Evolutionary conservation across 1,140 invertebrate species (phyloP).

Genomic region (Metopolophium dirhodum): DNA sequence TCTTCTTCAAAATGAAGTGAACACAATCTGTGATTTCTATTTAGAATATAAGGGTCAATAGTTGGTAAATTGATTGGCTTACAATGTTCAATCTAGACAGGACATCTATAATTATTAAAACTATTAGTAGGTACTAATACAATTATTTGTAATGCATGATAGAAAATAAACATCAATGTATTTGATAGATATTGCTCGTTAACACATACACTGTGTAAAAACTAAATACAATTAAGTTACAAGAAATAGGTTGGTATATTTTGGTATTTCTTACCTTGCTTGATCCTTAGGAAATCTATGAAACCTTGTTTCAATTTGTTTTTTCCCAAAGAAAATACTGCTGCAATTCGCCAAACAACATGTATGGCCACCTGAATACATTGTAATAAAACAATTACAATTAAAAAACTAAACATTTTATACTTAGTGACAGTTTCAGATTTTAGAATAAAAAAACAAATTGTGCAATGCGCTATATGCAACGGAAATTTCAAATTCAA

Average conservation of each 20-base stretch:
- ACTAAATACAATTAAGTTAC: not conserved
- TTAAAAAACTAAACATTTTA: no score
- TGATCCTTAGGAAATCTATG: not conserved
- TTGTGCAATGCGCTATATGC: no score
- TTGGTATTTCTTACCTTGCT: not conserved
- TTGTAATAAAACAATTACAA: no score
- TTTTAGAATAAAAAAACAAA: no score
- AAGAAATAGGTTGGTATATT: no score
- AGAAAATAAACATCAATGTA: not conserved
- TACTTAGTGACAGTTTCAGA: no score
- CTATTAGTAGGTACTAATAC: not conserved
- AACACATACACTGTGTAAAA: not conserved
- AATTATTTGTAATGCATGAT: not conserved
- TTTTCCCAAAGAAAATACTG: no score
- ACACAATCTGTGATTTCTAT: constrained; percentile 13
- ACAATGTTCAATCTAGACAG: not conserved
- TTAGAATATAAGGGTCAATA: not conserved
- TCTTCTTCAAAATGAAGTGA: constrained; percentile 8
- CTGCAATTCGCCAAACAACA: no score
- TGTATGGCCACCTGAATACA: no score
- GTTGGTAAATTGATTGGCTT: not conserved
- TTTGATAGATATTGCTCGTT: not conserved
- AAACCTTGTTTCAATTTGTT: not conserved
- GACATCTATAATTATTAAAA: not conserved
- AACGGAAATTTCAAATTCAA: no score